Evolutionary conservation across 2,113 vertebrate genomes (phyloP), one percentile per base, ranked within the genome.

Genomic region (Rousettus leschenaultii): DNA sequence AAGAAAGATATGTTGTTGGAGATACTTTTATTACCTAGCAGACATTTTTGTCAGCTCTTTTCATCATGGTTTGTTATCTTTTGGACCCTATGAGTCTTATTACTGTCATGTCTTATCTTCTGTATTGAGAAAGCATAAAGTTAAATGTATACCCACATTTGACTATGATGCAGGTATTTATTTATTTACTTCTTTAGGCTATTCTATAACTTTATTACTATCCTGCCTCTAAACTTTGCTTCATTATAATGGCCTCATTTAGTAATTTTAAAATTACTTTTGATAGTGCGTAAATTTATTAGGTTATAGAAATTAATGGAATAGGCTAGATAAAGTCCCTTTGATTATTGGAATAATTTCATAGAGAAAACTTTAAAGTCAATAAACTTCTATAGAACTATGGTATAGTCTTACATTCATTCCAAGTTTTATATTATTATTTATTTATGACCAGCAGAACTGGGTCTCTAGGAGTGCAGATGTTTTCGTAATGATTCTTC

Each of bases 401-500:
- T 48, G 38, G 0, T 68, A 3, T 85, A 66, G 8, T 87, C 19
- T 38, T 65, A 80, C 5, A 38, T 92, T 18, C 19, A 26, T 40
- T 63, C 40, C 51, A 70, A 53, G 28, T 61, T 89, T 84, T 73
- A 70, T 80, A n/a, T 61, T 40, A 38, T 61, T 45, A 19, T 22
- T 57, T 65, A 48, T 26, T 43, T 19, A 85, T 53, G 22, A 40
- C 77, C 38, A 85, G 53, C 6, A 7, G 71, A 83, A 71, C 4
- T 80, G 22, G 6, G 5, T 78, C 3, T 90, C 9, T 59, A 61
- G 22, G 40, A 80, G 7, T 91, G 6, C 1, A 53, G 3, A 26
- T 59, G 11, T 48, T 96, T 95, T 87, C 68, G 24, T 65, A 83
- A 40, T 84, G 53, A 65, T 68, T 95, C 43, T 95, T 95, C 13